Conservation (phyloP, 2,113 vertebrate genomes). For the Psilopogon haemacephalus region DNA sequence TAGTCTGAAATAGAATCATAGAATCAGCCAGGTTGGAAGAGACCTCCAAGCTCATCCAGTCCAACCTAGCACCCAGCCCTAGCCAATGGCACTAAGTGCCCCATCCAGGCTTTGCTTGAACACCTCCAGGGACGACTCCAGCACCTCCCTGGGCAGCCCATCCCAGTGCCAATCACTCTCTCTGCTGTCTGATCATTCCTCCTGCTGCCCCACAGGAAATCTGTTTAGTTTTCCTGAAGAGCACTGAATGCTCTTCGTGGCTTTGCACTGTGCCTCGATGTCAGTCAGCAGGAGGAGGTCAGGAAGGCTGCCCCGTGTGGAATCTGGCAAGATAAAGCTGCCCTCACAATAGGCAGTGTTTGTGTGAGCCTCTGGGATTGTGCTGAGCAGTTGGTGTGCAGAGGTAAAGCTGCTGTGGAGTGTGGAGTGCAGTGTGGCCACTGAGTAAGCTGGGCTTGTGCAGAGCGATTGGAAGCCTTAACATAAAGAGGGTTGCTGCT, state of each 20-base stretch:
- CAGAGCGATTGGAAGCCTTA: slow-evolving; percentile 5
- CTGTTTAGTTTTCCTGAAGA: neutral
- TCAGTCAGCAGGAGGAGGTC: neutral
- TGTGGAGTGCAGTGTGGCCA: neutral
- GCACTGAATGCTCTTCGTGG: neutral
- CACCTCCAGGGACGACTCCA: too few relatives aligned
- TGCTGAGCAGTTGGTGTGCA: slow-evolving; percentile 15
- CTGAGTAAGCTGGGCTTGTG: neutral
- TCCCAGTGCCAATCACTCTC: too few relatives aligned
- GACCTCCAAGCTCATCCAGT: too few relatives aligned
- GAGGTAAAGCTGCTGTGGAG: neutral
- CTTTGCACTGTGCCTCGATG: neutral
- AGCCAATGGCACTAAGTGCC: too few relatives aligned
- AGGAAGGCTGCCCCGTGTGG: slow-evolving; percentile 3
- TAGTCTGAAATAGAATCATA: neutral
- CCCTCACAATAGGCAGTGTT: neutral
- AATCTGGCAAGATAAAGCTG: slow-evolving; percentile 27
- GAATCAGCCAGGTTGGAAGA: too few relatives aligned
- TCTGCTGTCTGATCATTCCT: too few relatives aligned
- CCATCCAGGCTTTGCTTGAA: too few relatives aligned
- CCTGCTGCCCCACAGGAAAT: neutral
- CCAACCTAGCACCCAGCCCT: too few relatives aligned
- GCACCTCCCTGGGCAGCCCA: too few relatives aligned
- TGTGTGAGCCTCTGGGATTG: neutral
- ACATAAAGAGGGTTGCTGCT: neutral